Conservation (phyloP, 53 echinoderm and acorn worm genomes). For the Actinopyga echinites region DNA sequence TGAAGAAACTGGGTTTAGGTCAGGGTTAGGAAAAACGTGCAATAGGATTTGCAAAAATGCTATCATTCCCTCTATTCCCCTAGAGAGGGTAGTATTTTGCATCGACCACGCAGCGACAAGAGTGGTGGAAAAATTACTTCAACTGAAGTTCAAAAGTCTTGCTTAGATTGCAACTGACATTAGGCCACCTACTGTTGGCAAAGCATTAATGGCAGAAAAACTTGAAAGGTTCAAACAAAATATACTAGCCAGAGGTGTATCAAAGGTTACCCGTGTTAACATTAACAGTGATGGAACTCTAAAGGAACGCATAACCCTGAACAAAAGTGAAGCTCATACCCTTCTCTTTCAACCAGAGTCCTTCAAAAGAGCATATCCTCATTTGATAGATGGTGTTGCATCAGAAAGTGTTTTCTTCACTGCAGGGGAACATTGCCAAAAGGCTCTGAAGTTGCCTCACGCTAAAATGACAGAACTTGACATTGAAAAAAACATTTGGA, state of each 20-base stretch:
- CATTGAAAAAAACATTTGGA: no score
- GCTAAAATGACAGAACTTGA: no score
- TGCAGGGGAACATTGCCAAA: no score
- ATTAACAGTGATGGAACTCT: not conserved
- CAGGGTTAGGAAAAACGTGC: not conserved
- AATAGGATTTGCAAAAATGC: not conserved
- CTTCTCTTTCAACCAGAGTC: not conserved
- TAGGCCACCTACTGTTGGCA: no score
- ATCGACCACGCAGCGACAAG: not conserved
- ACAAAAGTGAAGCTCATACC: not conserved
- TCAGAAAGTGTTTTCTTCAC: no score
- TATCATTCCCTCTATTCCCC: not conserved
- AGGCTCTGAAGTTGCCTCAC: no score
- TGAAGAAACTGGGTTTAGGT: not conserved
- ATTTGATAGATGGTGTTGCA: not conserved
- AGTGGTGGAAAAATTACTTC: not conserved
- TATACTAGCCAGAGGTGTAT: not conserved
- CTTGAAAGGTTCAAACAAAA: not conserved
- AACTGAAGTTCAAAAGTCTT: no score
- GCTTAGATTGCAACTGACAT: no score
- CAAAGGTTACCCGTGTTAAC: not conserved
- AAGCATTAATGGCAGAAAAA: not conserved
- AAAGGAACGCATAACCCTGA: not conserved
- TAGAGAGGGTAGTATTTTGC: not conserved
- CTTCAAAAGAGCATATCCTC: not conserved